Evolutionary conservation across 2,888 invertebrate genomes (phyloP), one percentile per base, ranked within the genome.

Genomic region (Eupithecia dodoneata): DNA sequence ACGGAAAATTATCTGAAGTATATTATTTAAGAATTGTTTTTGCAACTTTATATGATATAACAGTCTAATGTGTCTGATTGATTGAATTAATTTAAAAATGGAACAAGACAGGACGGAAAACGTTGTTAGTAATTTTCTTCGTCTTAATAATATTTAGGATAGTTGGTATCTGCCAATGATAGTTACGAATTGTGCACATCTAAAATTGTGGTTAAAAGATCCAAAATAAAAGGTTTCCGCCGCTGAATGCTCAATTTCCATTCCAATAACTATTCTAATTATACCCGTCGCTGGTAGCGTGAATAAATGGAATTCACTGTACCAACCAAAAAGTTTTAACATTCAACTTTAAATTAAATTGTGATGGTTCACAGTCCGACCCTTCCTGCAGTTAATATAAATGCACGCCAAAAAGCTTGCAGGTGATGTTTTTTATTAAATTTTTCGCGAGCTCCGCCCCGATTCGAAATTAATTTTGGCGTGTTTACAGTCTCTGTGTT

Each of bases 381-480:
- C 81, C 87, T 84, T 85, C 76, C 67, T 75, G 76, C 65, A 78
- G 76, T 70, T 70, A 70, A 70, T 70, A 70, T 78, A 83, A 87
- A 86, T 85, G 82, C 83, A 79, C 72, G 72, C 73, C 73, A 77
- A 80, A 80, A 84, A 82, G 85, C 85, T 85, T 87, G 85, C 92
- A 92, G 92, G 92, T 92, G 92, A 92, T 91, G 92, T 88, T 91
- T 92, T 89, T 83, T 82, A 92, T 91, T 91, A 91, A 92, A 90
- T 90, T 88, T 89, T 87, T 89, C 88, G 84, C 85, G 83, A 85
- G 86, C 85, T 81, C 82, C 84, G 81, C 80, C 85, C 81, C 83
- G 85, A 87, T 87, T 87, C 85, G 83, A 86, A 91, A 91, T 90
- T 90, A 90, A 91, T 90, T 91, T 89, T 82, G 83, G 85, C 85